phyloP scores from a whole-genome alignment of 2,888 invertebrate species.

The Drosophila lacicola region DNA sequence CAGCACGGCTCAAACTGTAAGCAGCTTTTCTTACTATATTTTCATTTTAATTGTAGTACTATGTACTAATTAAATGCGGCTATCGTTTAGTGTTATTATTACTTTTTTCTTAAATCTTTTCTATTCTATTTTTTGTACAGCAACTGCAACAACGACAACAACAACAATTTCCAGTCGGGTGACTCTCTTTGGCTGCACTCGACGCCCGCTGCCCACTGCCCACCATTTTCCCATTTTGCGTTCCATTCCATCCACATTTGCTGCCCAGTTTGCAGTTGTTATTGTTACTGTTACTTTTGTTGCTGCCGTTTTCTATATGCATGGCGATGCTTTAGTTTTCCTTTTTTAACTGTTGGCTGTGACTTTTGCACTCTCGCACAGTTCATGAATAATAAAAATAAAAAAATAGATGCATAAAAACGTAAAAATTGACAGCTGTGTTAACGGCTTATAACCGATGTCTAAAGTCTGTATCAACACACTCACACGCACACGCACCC shows the following conservation, averaged over 20 bases:
- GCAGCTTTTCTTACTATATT: constrained; percentile 24
- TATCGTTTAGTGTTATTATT: background rate
- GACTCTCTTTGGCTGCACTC: constrained; percentile 52
- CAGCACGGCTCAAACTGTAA: constrained; percentile 31
- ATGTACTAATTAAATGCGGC: constrained; percentile 8
- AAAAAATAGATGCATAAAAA: constrained; percentile 7
- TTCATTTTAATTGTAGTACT: constrained; percentile 6
- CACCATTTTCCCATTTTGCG: constrained; percentile 4
- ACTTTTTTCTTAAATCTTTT: background rate
- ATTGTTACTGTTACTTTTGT: constrained; percentile 11
- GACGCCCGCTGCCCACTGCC: constrained; percentile 23
- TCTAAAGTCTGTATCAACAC: constrained; percentile 16
- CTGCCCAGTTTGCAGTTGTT: constrained; percentile 10
- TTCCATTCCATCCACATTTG: constrained; percentile 10
- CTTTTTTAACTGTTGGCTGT: constrained; percentile 27
- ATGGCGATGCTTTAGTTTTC: constrained; percentile 25
- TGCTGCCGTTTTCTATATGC: constrained; percentile 22
- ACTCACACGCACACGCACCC: constrained; percentile 10
- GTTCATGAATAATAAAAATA: constrained; percentile 21
- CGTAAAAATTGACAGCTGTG: constrained; percentile 32
- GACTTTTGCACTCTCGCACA: constrained; percentile 16
- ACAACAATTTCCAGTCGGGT: constrained; percentile 66
- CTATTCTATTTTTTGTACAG: constrained; percentile 16
- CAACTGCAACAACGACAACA: constrained; percentile 4
- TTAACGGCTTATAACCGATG: constrained; percentile 20